Evolutionary conservation across 2,888 invertebrate species (phyloP), one percentile per base, ranked within the genome.

Genomic region (Glyphotaelius pellucidus): DNA sequence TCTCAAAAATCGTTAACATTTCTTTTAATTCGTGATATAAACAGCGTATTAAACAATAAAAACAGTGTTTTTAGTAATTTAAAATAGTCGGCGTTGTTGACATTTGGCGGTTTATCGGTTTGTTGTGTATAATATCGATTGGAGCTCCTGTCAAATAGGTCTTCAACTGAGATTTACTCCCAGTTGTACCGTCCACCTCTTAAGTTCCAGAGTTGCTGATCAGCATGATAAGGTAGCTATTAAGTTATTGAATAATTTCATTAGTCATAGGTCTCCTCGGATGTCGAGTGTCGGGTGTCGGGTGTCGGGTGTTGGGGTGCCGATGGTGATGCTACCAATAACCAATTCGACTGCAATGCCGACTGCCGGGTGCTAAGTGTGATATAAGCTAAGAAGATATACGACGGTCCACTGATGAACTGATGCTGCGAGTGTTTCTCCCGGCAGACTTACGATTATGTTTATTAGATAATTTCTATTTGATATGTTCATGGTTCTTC

Each of bases 391-490:
- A 11, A 35, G 79, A 32, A 38, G 88, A 79, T 32, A 32, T 12
- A 89, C 25, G 79, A 35, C 42, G 42, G 7, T 83, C 83, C 0
- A 85, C 38, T 9, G 38, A 38, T 38, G 38, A 38, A 35, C 32
- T 85, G 86, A 89, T 35, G 88, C 31, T 79, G 31, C 88, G 79
- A 52, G 35, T 83, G 67, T 25, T 25, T 25, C 67, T 67, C 35
- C 35, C 32, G 83, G 35, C 25, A 83, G 83, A 67, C 87, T 67
- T 32, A 31, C 19, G 88, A 89, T 89, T 89, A 89, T 19, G 88
- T 89, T 89, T 89, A 89, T 89, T 89, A 89, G 88, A 89, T 89
- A 80, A 89, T 79, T 79, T 38, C n/a, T 80, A 38, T 86, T 86
- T 86, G 86, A 86, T 86, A 86, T 47, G 86, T 38, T 86, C 86